Evolutionary conservation across 2,113 vertebrate species (phyloP), one percentile per base, ranked within the genome.

Genomic region (Siphamia tubifer): DNA sequence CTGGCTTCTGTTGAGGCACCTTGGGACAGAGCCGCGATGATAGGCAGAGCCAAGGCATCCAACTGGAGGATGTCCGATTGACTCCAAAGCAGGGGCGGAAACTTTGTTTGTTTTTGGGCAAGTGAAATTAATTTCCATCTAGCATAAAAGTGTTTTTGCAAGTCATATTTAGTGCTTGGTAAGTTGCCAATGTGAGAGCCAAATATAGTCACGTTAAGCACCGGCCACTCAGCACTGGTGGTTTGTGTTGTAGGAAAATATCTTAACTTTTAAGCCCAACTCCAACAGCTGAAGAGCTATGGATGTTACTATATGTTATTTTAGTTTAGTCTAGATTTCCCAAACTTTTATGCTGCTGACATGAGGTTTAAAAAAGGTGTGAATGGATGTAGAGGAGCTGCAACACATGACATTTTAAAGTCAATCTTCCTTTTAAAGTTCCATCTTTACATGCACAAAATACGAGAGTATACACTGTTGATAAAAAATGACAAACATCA

Each of bases 1-100:
- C 68, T 56, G 70, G 69, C 52, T 63, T 55, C 76, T 71, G 74
- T 42, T 8, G 36, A 64, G 71, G 57, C 65, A 78, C 61, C 76
- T 70, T 39, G 49, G 51, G 82, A 73, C 36, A 3, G 35, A 15
- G 4, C 35, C 5, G 49, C 10, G 38, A 31, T 40, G 49, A n/a
- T 21, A 25, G 39, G 32, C 23, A 28, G 13, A 31, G 24, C 34
- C 17, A n/a, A n/a, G n/a, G n/a, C 21, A 21, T 19, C 63, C 53
- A 17, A 43, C 43, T 38, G 52, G 58, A 65, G 51, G 51, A 53
- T 39, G 68, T 71, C 30, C 44, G 49, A 38, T 27, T 58, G 23
- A 60, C 27, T 1, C 40, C 17, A 39, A 15, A 13, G 10, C 31
- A 19, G 12, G 7, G 12, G 28, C 31, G 17, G 12, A 57, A 39